These are phyloP conservation scores for Caranx ignobilis DNA, from an alignment of 2,113 vertebrate genomes.

Conservation along the genomic window DNA sequence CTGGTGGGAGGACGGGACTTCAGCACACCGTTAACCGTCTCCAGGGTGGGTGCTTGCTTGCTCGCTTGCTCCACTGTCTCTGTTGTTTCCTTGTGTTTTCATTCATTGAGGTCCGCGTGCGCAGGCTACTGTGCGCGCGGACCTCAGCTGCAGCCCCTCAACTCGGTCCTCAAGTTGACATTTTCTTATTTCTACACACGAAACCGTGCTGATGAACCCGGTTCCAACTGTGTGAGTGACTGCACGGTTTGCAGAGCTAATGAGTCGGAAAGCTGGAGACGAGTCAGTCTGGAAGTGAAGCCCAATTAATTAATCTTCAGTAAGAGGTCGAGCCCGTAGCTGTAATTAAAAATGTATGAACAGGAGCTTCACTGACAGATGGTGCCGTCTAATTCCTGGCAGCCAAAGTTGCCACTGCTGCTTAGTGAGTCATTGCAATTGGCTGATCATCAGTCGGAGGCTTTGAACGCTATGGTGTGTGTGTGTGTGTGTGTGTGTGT, in stretches of 20 bases:
- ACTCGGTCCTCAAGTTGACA: neutral
- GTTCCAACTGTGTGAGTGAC: neutral
- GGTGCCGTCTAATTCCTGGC: slow-evolving; percentile 53
- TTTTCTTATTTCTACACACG: no score
- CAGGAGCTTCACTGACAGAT: slow-evolving; percentile 23
- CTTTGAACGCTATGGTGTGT: neutral
- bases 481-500: no score
- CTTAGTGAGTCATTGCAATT: slow-evolving; percentile 19
- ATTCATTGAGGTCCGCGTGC: slow-evolving; percentile 50
- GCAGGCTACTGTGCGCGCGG: neutral
- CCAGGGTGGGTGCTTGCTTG: slow-evolving; percentile 87
- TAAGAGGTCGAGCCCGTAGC: neutral
- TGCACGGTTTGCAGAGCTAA: neutral
- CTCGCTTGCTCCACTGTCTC: no score
- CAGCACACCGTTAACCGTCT: slow-evolving; percentile 94
- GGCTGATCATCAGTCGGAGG: neutral
- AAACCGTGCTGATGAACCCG: neutral
- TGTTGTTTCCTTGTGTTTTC: neutral
- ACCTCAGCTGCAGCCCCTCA: neutral
- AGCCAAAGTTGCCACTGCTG: neutral
- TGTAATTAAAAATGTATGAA: neutral
- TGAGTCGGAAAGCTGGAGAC: neutral
- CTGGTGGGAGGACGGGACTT: slow-evolving; percentile 96
- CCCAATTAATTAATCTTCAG: neutral
- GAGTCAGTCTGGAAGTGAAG: neutral